Evolutionary conservation across 2,888 invertebrate genomes (phyloP).

Genomic region (Laspeyria flexula): DNA sequence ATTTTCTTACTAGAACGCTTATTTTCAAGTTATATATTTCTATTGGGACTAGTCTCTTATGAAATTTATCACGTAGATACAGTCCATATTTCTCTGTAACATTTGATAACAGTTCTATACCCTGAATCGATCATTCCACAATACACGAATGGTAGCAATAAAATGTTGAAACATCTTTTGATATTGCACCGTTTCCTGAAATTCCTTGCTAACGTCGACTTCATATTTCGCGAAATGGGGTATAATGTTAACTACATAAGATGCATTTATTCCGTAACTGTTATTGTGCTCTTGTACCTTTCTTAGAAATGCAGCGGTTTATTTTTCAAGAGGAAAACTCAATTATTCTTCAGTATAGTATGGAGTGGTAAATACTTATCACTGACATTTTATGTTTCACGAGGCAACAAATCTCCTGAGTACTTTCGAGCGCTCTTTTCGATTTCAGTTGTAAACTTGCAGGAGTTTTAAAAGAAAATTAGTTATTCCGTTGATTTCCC

Average conservation of each 20-base stretch:
- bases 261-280: too few species aligned
- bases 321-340: conserved; percentile 39
- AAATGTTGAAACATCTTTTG: conserved; percentile 39
- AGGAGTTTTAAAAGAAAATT: neutral
- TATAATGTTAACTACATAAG: too few species aligned
- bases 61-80: conserved; percentile 27
- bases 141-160: conserved; percentile 42
- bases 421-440: neutral
- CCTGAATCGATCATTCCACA: conserved; percentile 42
- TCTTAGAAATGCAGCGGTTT: too few species aligned
- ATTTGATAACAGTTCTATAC: conserved; percentile 38
- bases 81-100: conserved; percentile 37
- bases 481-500: too few species aligned
- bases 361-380: conserved; percentile 17
- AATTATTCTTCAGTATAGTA: conserved; percentile 28
- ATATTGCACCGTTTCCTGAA: too few species aligned
- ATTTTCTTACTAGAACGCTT: too few species aligned
- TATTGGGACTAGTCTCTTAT: conserved; percentile 15
- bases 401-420: conserved; percentile 2
- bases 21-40: neutral
- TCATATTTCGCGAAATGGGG: too few species aligned
- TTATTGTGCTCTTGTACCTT: too few species aligned
- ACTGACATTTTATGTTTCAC: conserved; percentile 9
- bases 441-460: neutral
- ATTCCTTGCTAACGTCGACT: too few species aligned